Evolutionary conservation across 2,888 invertebrate genomes (phyloP), one percentile per base, ranked within the genome.

Genomic region (Cataglyphis altisquamis): DNA sequence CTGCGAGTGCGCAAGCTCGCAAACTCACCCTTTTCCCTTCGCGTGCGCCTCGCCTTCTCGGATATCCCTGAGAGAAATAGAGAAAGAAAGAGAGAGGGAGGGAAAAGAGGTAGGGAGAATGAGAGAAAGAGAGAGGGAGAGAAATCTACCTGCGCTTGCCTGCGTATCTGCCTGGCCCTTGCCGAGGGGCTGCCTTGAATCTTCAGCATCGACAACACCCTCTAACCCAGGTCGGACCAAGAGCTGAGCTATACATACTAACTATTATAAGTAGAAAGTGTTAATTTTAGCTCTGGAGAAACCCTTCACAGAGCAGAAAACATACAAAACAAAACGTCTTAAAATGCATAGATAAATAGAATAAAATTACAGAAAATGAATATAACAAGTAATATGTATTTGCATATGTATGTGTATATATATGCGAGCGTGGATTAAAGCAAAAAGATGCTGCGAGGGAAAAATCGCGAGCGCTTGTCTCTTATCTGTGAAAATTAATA

Each of bases 1-100:
- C 25, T 12, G 29, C 73, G 45, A 77, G 67, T 68, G 77, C 77
- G 77, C 77, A 77, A 77, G 52, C 75, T 55, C 75, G 18, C 39
- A 29, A 67, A 41, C 68, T 67, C 68, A 68, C 77, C 77, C 68
- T 66, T n/a, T 55, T 21, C 21, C 45, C 21, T 15, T 18, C 18
- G 41, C 48, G 64, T 32, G 64, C 32, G 15, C 32, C 63, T 75
- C 66, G 66, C 75, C 39, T 39, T 55, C 55, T 77, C 75, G 25
- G 48, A 6, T 18, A 48, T 5, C 55, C 29, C 55, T 41, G 41
- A 64, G 29, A 52, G 39, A 15, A n/a, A 8, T 21, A 15, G 32
- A 15, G 55, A 41, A 0, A 66, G 25, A 67, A 18, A 45, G 45
- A 45, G 25, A 66, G 15, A 21, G 1, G 6, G 5, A 45, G 15